Conservation (phyloP, 2,888 invertebrate species). For the Tetranychus truncatus region DNA sequence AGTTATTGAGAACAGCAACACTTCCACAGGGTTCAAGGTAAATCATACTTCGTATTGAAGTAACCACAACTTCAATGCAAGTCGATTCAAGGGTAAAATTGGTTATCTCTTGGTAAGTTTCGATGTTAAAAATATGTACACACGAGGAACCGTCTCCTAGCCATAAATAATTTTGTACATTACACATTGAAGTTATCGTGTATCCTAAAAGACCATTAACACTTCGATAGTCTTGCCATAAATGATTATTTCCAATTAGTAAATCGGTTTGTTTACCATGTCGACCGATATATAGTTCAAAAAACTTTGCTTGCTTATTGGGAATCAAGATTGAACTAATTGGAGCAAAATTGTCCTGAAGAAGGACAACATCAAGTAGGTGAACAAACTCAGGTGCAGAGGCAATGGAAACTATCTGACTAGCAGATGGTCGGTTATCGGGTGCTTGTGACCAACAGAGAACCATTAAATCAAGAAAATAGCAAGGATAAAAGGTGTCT, state of each 20-base stretch:
- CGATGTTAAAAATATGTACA: slow-evolving; percentile 52
- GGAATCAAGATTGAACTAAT: slow-evolving; percentile 14
- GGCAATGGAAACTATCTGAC: slow-evolving; percentile 76
- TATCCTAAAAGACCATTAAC: slow-evolving; percentile 21
- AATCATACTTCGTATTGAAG: slow-evolving; percentile 44
- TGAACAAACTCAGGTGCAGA: slow-evolving; percentile 85
- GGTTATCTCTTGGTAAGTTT: slow-evolving; percentile 30
- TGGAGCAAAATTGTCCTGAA: slow-evolving; percentile 36
- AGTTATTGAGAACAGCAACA: slow-evolving; percentile 61
- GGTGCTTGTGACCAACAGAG: slow-evolving; percentile 74
- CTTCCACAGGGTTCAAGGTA: slow-evolving; percentile 47
- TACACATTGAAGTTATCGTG: slow-evolving; percentile 44
- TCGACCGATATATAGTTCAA: slow-evolving; percentile 29
- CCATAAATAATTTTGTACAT: slow-evolving; percentile 56
- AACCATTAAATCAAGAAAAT: slow-evolving; percentile 82
- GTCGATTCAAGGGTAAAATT: slow-evolving; percentile 42
- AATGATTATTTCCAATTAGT: slow-evolving; percentile 30
- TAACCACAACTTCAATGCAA: slow-evolving; percentile 39
- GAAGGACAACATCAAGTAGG: slow-evolving; percentile 53
- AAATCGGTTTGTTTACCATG: slow-evolving; percentile 30
- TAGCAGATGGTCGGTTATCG: slow-evolving; percentile 69
- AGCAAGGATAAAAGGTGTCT: slow-evolving; percentile 32
- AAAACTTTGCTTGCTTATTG: neutral
- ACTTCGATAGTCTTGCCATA: slow-evolving; percentile 32
- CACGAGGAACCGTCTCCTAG: slow-evolving; percentile 71